phyloP scores from a whole-genome alignment of 2,888 invertebrate genomes.

The Pocota personata region DNA sequence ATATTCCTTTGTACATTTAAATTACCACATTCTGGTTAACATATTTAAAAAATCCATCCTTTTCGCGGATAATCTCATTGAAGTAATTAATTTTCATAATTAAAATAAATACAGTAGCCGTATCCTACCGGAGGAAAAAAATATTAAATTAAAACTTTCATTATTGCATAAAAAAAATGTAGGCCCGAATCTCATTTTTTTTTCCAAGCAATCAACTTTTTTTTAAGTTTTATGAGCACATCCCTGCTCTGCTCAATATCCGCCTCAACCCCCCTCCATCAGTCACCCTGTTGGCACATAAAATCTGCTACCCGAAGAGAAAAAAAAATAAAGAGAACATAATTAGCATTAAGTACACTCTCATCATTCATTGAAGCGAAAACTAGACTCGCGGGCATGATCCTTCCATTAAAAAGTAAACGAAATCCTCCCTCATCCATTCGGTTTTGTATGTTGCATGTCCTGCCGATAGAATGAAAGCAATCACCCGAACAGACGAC shows the following conservation, averaged over 20 bases:
- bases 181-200: constrained; percentile 41
- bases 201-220: constrained; percentile 51
- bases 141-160: constrained; percentile 67
- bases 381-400: constrained; percentile 63
- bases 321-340: constrained; percentile 35
- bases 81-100: constrained; percentile 73
- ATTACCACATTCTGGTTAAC: constrained; percentile 14
- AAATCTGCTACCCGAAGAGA: constrained; percentile 1
- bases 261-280: constrained; percentile 10
- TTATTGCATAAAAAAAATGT: constrained; percentile 33
- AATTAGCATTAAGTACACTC: constrained; percentile 70
- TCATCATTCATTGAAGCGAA: constrained; percentile 58
- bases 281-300: constrained; percentile 41
- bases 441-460: constrained; percentile 5
- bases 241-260: background rate
- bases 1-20: constrained; percentile 27
- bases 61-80: constrained; percentile 35
- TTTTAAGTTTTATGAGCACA: constrained; percentile 15
- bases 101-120: constrained; percentile 60
- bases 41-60: constrained; percentile 16
- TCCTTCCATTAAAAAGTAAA: constrained; percentile 60
- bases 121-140: background rate
- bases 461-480: constrained; percentile 53
- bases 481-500: constrained; percentile 62
- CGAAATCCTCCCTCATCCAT: background rate